Base-by-base conservation (phyloP, 2,113 vertebrate species). In the Oreochromis aureus region DNA sequence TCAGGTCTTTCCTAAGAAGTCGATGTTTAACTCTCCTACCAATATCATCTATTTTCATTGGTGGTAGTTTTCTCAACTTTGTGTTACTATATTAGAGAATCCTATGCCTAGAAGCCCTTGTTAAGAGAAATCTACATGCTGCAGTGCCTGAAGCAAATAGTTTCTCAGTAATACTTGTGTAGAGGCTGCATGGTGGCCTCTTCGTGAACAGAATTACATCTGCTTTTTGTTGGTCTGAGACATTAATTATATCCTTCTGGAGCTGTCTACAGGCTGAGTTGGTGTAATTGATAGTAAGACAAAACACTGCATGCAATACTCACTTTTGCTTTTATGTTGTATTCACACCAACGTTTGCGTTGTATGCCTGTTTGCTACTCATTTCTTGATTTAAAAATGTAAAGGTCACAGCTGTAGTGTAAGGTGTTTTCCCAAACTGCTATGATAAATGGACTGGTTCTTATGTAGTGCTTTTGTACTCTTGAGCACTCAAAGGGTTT, bases 151-250 rank as follows among this genome's bases (percentile, higher is more conserved):
- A 76, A 93, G 95, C 93, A 85, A 92, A 95, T 95, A 93, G 88
- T 92, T 95, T 82, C 53, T 53, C 51, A 56, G 90, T 91, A 94
- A 92, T 95, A 88, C 90, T 89, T 61, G 89, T 88, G 92, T 88
- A 79, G 55, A 89, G 79, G 53, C 71, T 90, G 58, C 88, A 92
- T 36, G 92, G 91, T 93, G 91, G 91, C 91, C 89, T 90, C 91
- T 91, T 95, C 83, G 88, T 93, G 90, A 94, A 89, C 85, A 92
- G 86, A 91, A 93, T 92, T 94, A 92, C 95, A 94, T 95, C 94
- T 94, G 94, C 84, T 94, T 94, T 95, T 92, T 94, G 93, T 94
- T 94, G 94, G 87, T 89, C 83, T 89, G 63, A 91, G 89, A 94
- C 91, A 94, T 95, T 95, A 92, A 95, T 95, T 91, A 93, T 87